phyloP scores from a whole-genome alignment of 2,113 vertebrate genomes.

The Callospermophilus lateralis region DNA sequence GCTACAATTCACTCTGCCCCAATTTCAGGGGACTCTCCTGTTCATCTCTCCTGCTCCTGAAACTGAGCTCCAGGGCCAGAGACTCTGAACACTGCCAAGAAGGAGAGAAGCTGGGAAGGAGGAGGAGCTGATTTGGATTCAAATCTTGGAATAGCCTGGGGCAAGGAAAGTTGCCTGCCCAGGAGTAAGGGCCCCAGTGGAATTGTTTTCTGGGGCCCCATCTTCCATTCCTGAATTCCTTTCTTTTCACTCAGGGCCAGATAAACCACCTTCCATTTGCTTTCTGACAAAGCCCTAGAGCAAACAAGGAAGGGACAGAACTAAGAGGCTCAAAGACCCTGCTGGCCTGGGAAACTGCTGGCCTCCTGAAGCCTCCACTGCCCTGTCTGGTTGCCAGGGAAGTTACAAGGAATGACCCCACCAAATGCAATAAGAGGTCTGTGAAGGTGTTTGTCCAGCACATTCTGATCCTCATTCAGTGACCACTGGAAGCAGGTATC shows the following conservation, averaged over 20 bases:
- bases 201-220: slow-evolving; percentile 8
- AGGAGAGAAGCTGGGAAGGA: not conserved
- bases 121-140: not conserved
- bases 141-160: slow-evolving; percentile 2
- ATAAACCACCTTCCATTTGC: not conserved
- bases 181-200: not conserved
- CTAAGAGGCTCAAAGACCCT: not conserved
- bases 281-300: slow-evolving; percentile 56
- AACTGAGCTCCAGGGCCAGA: slow-evolving; percentile 44
- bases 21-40: slow-evolving; percentile 70
- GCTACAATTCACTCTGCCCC: slow-evolving; percentile 77
- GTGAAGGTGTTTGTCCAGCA: not conserved
- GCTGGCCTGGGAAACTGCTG: slow-evolving; percentile 30
- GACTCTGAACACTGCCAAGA: not conserved
- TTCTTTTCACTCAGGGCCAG: slow-evolving; percentile 1
- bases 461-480: not conserved
- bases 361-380: not conserved
- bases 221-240: not conserved
- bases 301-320: slow-evolving; percentile 42
- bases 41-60: slow-evolving; percentile 45
- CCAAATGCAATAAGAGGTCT: not conserved
- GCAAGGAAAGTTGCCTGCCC: not conserved
- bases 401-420: not conserved
- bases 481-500: not conserved
- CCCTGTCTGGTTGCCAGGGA: not conserved